Evolutionary conservation across 2,797 vertebrate genomes (phyloP), one percentile per base, ranked within the genome.

Genomic region (Rachycentron canadum): DNA sequence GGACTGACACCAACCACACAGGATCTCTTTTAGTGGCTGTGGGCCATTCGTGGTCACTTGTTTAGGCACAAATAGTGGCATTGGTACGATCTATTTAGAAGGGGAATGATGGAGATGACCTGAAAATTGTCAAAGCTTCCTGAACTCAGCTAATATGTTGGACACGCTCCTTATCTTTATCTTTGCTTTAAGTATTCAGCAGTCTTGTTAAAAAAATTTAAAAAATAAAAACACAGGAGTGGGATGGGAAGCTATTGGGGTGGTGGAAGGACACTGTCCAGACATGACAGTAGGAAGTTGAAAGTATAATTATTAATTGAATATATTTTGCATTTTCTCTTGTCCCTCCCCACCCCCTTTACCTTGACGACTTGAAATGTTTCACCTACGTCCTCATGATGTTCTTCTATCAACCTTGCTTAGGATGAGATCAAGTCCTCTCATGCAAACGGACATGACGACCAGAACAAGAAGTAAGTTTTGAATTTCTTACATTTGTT

Each of bases 401-500:
- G 96, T 99, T 99, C 96, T 99, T 97, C 97, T 99, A 98, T 99
- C 97, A 96, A 98, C 97, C 97, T 96, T 98, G 97, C 97, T 98
- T 98, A 99, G 98, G 98, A 99, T 96, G 98, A 99, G 97, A 97
- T 97, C 97, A 99, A 99, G 95, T 95, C 98, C 95, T 98, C 97
- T 96, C 98, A 97, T 97, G 96, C 98, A 94, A 99, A 99, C 76
- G 98, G 97, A 92, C 97, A 99, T 21, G 97, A 99, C 86, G 97
- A 98, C 79, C 97, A 97, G 89, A 96, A 93, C 93, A 98, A 97
- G 94, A 99, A 99, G 98, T 99, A 93, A 97, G 98, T 95, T 49
- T 45, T n/a, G 0, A 28, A 25, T 43, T 10, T 26, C 16, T 26
- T 5, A 1, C 6, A 4, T 12, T 13, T 0, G 0, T 19, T 0